These are phyloP conservation scores for Chelon labrosus DNA, from an alignment of 2,797 vertebrate species.

Conservation along the genomic window DNA sequence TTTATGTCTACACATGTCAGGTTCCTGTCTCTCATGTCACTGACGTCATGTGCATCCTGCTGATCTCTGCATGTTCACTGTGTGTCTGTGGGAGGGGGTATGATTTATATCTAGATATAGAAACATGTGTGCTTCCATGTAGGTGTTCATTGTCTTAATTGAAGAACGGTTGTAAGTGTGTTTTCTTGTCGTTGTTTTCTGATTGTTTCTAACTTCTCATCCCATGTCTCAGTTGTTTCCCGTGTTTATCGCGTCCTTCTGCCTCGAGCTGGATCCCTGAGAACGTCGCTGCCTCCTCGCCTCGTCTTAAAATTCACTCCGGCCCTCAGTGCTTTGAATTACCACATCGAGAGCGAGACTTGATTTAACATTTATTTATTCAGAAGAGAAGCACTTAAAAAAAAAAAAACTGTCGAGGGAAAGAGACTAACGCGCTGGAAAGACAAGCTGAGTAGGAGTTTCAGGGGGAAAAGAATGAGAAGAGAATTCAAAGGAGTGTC, in stretches of 20 bases:
- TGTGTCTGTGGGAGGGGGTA: no score
- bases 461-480: conserved; percentile 7
- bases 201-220: no score
- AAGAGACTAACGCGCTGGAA: conserved; percentile 25
- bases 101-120: no score
- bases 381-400: conserved; percentile 53
- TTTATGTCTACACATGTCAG: no score
- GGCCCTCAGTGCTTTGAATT: conserved; percentile 59
- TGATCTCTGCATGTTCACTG: no score
- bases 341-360: conserved; percentile 57
- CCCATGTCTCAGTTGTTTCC: no score
- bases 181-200: no score
- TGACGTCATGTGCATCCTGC: no score
- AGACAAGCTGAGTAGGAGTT: conserved; percentile 53
- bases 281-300: conserved; percentile 51
- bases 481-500: conserved; percentile 18
- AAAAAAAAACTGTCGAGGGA: conserved; percentile 53
- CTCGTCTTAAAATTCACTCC: conserved; percentile 49
- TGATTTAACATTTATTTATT: conserved; percentile 80
- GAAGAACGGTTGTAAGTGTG: no score
- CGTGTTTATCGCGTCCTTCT: conserved; percentile 2
- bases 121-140: no score
- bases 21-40: no score
- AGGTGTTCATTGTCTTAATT: no score
- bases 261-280: conserved; percentile 38